Evolutionary conservation across 2,113 vertebrate species (phyloP), one percentile per base, ranked within the genome.

Genomic region (Salvator merianae): DNA sequence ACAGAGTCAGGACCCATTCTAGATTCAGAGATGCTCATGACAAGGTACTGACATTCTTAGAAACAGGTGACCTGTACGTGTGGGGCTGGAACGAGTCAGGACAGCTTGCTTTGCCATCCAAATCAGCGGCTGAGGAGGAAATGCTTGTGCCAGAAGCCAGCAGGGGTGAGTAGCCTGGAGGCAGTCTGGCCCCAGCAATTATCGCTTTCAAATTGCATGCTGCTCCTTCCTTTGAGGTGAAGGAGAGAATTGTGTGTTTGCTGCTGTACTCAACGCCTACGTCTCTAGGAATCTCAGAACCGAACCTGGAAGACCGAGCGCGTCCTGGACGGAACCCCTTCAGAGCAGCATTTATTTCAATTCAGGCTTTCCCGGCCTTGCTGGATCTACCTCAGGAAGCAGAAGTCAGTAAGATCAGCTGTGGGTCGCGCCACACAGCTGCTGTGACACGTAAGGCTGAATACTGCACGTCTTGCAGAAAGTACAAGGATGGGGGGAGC

Each of bases 81-180:
- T 99, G 99, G 99, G 98, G 99, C 89, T 99, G 98, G 99, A 99
- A 99, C 5, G 97, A 99, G 77, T 97, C 97, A 0, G 98, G 99
- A 0, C 98, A 99, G 92, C 95, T 99, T 79, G 98, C 96, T 12
- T 95, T 99, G 88, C 99, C 98, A 59, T 94, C 94, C 72, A 96
- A 88, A 36, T 59, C 22, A 0, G 22, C 26, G 38, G 14, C 66
- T 16, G 36, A 40, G 65, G 40, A 30, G 12, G 20, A 13, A 28
- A 72, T 5, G 4, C 7, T 43, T 4, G 22, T 20, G 1, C 2
- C 30, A 1, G 81, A 80, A 4, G 0, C 7, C 0, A 26, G 40
- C 0, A 9, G 90, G 74, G 96, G 97, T 84, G 77, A 91, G 84
- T 1, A 1, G 0, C 0, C 36, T 20, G 36, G 72, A 16, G 2